Evolutionary conservation across 2,888 invertebrate genomes (phyloP).

Genomic region (Leptura quadrifasciata): DNA sequence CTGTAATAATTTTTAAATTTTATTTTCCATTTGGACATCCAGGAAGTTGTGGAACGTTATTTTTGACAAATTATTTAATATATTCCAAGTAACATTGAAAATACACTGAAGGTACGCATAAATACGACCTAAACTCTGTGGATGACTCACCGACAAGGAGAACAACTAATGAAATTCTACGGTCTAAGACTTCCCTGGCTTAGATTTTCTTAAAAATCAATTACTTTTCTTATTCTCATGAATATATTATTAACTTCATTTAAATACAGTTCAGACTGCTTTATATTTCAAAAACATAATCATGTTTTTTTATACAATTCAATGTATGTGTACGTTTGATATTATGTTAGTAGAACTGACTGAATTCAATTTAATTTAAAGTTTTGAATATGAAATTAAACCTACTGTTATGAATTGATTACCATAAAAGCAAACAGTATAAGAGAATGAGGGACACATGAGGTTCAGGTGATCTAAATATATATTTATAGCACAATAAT

Average conservation of each 20-base stretch:
- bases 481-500: not conserved
- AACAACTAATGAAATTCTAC: too few species aligned
- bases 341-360: not conserved
- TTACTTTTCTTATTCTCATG: constrained; percentile 3
- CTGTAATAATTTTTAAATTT: too few species aligned
- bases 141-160: too few species aligned
- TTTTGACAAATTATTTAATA: too few species aligned
- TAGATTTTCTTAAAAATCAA: not conserved
- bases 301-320: not conserved
- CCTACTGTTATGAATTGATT: not conserved
- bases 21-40: too few species aligned
- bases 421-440: not conserved
- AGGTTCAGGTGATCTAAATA: not conserved
- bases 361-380: not conserved
- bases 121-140: too few species aligned
- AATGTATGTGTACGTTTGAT: not conserved
- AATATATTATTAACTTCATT: not conserved
- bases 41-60: too few species aligned
- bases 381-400: not conserved
- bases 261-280: not conserved
- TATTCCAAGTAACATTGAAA: too few species aligned
- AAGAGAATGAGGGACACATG: not conserved
- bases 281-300: not conserved
- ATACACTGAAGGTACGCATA: too few species aligned
- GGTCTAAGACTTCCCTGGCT: too few species aligned